Conservation (phyloP, 2,888 invertebrate species). For the Dendrolimus houi region DNA sequence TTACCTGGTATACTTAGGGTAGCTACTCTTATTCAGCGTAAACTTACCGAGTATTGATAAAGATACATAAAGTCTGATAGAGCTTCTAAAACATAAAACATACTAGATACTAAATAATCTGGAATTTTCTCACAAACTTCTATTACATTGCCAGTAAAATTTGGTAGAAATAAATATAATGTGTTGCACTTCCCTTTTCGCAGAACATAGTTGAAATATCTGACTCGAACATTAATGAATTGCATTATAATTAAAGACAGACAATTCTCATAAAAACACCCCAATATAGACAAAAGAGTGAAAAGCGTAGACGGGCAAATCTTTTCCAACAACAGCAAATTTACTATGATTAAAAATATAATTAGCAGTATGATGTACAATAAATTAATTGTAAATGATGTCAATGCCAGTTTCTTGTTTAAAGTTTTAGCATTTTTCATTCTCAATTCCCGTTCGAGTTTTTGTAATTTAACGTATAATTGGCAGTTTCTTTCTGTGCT, state of each 20-base stretch:
- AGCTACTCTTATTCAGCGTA: background rate
- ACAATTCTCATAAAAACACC: slow-evolving; percentile 23
- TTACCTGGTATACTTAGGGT: background rate
- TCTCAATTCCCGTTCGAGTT: slow-evolving; percentile 35
- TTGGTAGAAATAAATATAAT: background rate
- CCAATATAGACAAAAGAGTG: slow-evolving; percentile 18
- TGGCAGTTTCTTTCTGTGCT: slow-evolving; percentile 22
- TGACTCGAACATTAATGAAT: slow-evolving; percentile 26
- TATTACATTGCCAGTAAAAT: background rate
- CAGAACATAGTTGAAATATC: slow-evolving; percentile 29
- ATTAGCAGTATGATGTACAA: slow-evolving; percentile 13
- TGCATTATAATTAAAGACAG: slow-evolving; percentile 26
- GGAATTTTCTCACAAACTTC: slow-evolving; percentile 7
- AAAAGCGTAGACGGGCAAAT: slow-evolving; percentile 20
- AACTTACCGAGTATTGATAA: slow-evolving; percentile 38
- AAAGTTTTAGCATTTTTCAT: slow-evolving; percentile 19
- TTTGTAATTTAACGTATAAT: slow-evolving; percentile 48
- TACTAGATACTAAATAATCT: slow-evolving; percentile 21
- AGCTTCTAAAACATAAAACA: slow-evolving; percentile 29
- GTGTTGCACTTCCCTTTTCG: slow-evolving; percentile 7
- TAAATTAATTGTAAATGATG: slow-evolving; percentile 7
- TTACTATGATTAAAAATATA: slow-evolving; percentile 12
- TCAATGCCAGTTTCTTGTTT: slow-evolving; percentile 21
- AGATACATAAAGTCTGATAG: slow-evolving; percentile 31
- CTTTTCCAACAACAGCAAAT: slow-evolving; percentile 18